phyloP scores from a whole-genome alignment of 2,888 invertebrate genomes.

The Patella depressa region DNA sequence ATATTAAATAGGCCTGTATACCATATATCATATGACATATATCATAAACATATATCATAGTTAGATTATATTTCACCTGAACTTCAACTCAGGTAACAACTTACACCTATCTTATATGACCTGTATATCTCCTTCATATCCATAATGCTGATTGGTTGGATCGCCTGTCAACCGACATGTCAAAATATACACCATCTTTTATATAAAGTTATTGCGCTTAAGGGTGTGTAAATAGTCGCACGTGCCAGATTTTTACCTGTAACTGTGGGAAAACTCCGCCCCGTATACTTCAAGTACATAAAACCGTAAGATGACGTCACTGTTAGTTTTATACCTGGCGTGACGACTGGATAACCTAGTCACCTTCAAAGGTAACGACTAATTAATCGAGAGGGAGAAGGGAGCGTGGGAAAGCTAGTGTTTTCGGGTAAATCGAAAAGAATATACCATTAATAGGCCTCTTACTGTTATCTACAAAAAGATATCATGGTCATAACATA shows the following conservation, averaged over 20 bases:
- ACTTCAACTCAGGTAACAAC: too few species aligned
- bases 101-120: too few species aligned
- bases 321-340: slow-evolving; percentile 1
- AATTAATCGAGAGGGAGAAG: not conserved
- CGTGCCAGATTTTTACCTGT: not conserved
- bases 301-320: slow-evolving; percentile 6
- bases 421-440: not conserved
- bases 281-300: slow-evolving; percentile 8
- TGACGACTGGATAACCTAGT: not conserved
- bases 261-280: slow-evolving; percentile 12
- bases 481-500: not conserved
- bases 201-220: not conserved
- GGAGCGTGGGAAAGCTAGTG: slow-evolving; percentile 7
- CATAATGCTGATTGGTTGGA: not conserved
- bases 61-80: too few species aligned
- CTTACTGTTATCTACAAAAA: not conserved
- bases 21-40: too few species aligned
- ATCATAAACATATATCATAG: too few species aligned
- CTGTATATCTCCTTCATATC: too few species aligned
- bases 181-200: not conserved
- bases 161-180: not conserved
- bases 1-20: too few species aligned
- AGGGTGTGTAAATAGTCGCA: not conserved
- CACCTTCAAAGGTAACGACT: not conserved
- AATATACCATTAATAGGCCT: not conserved